Percentiles rank a stretch among this genome's conserved stretches.
phyloP scores from a whole-genome alignment of 2,888 invertebrate genomes.

The Aporophyla lueneburgensis region DNA sequence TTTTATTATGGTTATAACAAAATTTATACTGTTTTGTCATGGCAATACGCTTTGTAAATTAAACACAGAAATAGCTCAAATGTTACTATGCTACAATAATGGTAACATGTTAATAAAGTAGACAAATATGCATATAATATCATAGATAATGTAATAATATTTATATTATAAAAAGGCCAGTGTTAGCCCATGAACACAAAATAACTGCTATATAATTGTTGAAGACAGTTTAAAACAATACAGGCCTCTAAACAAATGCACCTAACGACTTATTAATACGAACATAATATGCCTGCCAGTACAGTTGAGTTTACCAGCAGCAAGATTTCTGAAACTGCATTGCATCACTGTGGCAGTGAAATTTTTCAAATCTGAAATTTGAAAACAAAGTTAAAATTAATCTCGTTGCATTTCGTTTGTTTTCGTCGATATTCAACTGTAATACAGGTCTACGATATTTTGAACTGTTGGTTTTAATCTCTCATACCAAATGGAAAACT shows the following conservation, averaged over 20 bases:
- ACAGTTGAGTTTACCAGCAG: slow-evolving; percentile 87
- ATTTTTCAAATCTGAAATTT: slow-evolving; percentile 84
- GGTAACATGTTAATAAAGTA: slow-evolving; percentile 66
- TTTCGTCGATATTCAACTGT: neutral
- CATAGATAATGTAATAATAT: slow-evolving; percentile 51
- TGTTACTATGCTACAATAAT: slow-evolving; percentile 61
- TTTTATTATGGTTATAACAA: slow-evolving; percentile 29
- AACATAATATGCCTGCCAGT: slow-evolving; percentile 86
- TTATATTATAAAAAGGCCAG: slow-evolving; percentile 54
- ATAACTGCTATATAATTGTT: slow-evolving; percentile 58
- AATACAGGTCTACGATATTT: neutral
- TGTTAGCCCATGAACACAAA: slow-evolving; percentile 56
- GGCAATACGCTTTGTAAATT: slow-evolving; percentile 57
- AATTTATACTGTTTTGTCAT: slow-evolving; percentile 61
- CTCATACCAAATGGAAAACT: neutral
- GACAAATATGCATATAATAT: slow-evolving; percentile 58
- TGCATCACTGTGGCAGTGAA: slow-evolving; percentile 80
- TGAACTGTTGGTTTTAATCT: neutral
- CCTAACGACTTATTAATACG: slow-evolving; percentile 84
- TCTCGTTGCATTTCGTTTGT: neutral
- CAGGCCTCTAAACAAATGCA: slow-evolving; percentile 83
- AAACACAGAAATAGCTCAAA: slow-evolving; percentile 59
- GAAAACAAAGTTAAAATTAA: slow-evolving; percentile 30
- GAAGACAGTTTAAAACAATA: slow-evolving; percentile 63
- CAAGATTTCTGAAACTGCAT: slow-evolving; percentile 83